A percentile compares a stretch with the other conserved stretches of the same genome.
phyloP scores from a whole-genome alignment of 1,140 invertebrate species.

The Pemphigus obesinymphae region DNA sequence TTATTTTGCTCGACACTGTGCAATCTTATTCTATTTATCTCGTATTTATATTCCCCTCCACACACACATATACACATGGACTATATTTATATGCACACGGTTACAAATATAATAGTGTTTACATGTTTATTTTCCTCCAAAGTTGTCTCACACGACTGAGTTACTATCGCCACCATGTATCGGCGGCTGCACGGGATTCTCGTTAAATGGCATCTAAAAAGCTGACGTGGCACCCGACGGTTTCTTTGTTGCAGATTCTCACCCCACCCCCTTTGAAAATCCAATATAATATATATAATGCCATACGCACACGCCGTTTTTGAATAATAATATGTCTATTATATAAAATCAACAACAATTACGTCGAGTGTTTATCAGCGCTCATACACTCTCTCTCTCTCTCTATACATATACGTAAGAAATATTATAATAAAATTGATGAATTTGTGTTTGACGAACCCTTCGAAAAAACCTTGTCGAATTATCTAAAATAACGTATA shows the following conservation, averaged over 20 bases:
- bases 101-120: not conserved
- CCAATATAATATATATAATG: not conserved
- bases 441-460: too few species aligned
- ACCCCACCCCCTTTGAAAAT: not conserved
- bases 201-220: not conserved
- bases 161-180: too few species aligned
- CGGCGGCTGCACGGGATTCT: not conserved
- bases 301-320: not conserved
- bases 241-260: not conserved
- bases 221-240: not conserved
- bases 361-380: not conserved
- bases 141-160: not conserved
- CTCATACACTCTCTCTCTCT: too few species aligned
- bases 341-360: not conserved
- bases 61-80: not conserved
- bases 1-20: too few species aligned
- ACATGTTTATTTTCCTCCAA: not conserved
- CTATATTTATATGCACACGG: not conserved
- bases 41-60: too few species aligned
- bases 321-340: not conserved
- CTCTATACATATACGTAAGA: not conserved
- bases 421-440: not conserved
- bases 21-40: too few species aligned
- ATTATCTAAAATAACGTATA: too few species aligned
- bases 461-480: too few species aligned